Evolutionary conservation across 2,888 invertebrate genomes (phyloP), one percentile per base, ranked within the genome.

Genomic region (Cabera pusaria): DNA sequence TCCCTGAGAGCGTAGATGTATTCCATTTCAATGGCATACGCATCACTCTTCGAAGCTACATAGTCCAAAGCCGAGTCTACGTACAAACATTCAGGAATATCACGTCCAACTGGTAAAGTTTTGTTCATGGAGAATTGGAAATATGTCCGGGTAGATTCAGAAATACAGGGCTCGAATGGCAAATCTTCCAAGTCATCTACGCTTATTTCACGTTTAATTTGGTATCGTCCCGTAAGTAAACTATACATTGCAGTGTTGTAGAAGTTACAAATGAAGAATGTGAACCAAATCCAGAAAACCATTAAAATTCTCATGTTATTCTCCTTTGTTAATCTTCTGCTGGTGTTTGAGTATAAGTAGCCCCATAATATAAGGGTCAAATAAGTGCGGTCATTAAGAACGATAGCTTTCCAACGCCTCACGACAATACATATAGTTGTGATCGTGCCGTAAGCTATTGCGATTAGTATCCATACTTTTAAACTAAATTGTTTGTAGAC

Each of bases 221-320:
- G 63, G 2, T 59, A 57, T 6, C 66, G 60, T 6, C 63, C 54
- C n/a, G 76, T 64, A 16, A 75, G 52, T 20, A 79, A 61, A 48
- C 75, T 73, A 35, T 64, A 72, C 10, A 79, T 48, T 6, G 70
- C 65, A 2, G 79, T 76, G 25, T 66, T 74, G 37, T 81, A 84
- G 48, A 84, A 81, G 40, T 56, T 77, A 1, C 46, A 52, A 5
- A 82, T 65, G 24, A 70, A 78, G 44, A 72, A 83, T 19, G 78
- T 67, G 17, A 76, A 83, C 67, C 72, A 70, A 42, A 77, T 57
- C 83, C 83, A 83, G 31, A 52, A 55, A 10, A 73, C 31, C 10
- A 75, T 54, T 4, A 81, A 42, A 0, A 46, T 34, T 49, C 68
- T 64, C 14, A 74, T 52, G 17, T 56, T 57, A 23, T 55, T 63